Evolutionary conservation across 2,888 invertebrate genomes (phyloP), one percentile per base, ranked within the genome.

Genomic region (Aquatica leii): DNA sequence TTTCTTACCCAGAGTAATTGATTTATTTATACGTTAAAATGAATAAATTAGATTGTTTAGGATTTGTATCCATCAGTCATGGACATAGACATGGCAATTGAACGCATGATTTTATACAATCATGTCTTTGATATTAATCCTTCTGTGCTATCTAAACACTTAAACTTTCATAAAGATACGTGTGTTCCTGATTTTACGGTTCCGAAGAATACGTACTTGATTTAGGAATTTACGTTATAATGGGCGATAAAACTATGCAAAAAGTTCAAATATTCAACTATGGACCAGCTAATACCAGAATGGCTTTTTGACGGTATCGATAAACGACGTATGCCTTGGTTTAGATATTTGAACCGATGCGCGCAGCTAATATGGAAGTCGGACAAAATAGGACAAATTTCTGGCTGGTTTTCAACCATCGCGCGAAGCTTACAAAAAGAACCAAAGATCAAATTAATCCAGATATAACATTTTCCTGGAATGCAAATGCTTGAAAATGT

Each of bases 61-160:
- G 85, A 86, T 62, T 76, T 71, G 1, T 82, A 80, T 71, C 88
- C 88, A 5, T 82, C 84, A 5, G 68, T 71, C n/a, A 82, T 85
- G 77, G 89, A 89, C 67, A 86, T 89, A 56, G 86, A 87, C 58
- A 80, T 89, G 76, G 85, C 87, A 1, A 83, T 87, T 66, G 89
- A 89, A 77, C 82, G 87, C 69, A 76, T 82, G 67, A 73, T 86
- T 51, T 81, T 85, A 1, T 82, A 80, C 55, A 77, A 83, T 37
- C 81, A 85, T 68, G 79, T 88, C 11, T 77, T 78, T 64, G 69
- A 76, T 0, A n/a, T n/a, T n/a, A 81, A 82, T 55, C 82, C 83
- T 24, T 80, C 82, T 31, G 68, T 84, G 51, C 69, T 82, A 12
- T 65, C 76, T 1, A 82, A 82, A 70, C 80, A 77, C 41, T 61